A percentile compares a stretch with the other conserved stretches of the same genome.
These are phyloP conservation scores for Caenorhabditis becei DNA, from an alignment of 2,888 invertebrate genomes.

Conservation along the genomic window DNA sequence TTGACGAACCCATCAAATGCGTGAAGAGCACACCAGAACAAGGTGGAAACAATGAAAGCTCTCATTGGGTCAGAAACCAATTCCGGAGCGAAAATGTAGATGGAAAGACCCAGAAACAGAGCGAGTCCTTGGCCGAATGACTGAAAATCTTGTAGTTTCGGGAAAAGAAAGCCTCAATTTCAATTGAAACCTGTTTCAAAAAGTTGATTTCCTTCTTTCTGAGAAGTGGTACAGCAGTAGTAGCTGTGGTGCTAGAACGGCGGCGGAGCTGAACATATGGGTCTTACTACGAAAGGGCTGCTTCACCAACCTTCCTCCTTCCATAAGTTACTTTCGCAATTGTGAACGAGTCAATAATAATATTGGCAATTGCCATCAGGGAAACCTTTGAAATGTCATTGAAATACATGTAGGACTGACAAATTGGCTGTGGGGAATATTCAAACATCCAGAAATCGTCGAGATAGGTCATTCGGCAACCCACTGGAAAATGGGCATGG, in stretches of 20 bases:
- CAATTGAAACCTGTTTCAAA: constrained; percentile 29
- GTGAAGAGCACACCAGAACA: constrained; percentile 25
- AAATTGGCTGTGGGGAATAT: constrained; percentile 13
- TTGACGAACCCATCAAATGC: constrained; percentile 23
- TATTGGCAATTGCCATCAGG: constrained; percentile 1
- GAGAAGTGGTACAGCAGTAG: neutral
- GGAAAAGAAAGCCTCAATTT: neutral
- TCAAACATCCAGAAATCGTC: constrained; percentile 29
- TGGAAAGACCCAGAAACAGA: constrained; percentile 6
- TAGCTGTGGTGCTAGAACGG: neutral
- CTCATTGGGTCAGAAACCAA: constrained; percentile 7
- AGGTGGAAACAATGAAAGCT: constrained; percentile 13
- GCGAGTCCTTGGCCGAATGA: constrained; percentile 19
- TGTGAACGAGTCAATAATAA: constrained; percentile 7
- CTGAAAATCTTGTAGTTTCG: neutral
- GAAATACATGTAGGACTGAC: constrained; percentile 10
- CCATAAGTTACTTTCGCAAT: neutral
- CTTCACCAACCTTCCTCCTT: neutral
- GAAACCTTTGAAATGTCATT: constrained; percentile 12
- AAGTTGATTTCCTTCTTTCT: constrained; percentile 19
- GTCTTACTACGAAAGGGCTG: neutral
- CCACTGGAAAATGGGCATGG: constrained; percentile 5
- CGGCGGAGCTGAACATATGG: neutral
- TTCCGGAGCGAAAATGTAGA: constrained; percentile 22
- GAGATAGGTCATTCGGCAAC: constrained; percentile 16